Evolutionary conservation across 2,113 vertebrate genomes (phyloP).

Genomic region (Catagonus wagneri): DNA sequence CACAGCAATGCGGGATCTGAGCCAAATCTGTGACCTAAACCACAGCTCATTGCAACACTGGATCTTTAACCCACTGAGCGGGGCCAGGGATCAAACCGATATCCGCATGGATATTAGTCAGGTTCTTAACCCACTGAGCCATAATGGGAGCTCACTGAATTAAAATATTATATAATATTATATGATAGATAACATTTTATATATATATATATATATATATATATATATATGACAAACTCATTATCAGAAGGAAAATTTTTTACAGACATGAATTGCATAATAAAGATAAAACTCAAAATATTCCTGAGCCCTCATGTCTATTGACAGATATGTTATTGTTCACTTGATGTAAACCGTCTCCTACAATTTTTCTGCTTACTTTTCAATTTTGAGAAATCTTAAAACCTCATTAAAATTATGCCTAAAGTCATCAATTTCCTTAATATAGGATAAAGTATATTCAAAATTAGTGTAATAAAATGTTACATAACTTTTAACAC

Average conservation of each 20-base stretch:
- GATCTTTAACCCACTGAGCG: no score
- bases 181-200: not conserved
- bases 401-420: not conserved
- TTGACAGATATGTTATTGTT: not conserved
- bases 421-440: not conserved
- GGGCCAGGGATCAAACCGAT: no score
- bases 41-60: no score
- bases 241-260: not conserved
- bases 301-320: not conserved
- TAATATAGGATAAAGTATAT: not conserved
- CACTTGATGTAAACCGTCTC: not conserved
- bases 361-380: not conserved
- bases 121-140: no score
- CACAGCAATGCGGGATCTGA: no score
- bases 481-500: not conserved
- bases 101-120: no score
- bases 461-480: not conserved
- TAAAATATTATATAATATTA: no score
- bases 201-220: not conserved
- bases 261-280: not conserved
- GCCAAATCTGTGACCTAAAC: no score
- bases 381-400: not conserved
- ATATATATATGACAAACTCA: not conserved
- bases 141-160: no score
- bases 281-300: not conserved